These are phyloP conservation scores for Clistopyga incitator DNA, from an alignment of 2,888 invertebrate genomes.

Conservation along the genomic window DNA sequence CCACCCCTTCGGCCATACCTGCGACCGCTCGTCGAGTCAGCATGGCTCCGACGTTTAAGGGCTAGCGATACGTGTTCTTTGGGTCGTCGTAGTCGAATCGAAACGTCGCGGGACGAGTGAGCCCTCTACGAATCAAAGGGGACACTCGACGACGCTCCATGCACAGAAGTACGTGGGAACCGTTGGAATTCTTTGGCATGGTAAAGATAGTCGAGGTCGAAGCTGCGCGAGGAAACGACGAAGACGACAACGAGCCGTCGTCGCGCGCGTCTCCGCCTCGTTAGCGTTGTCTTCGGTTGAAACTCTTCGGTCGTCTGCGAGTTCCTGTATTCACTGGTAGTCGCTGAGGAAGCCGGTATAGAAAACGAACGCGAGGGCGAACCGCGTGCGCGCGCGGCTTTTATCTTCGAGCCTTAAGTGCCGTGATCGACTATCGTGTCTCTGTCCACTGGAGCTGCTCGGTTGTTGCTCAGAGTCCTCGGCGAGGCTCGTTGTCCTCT, in stretches of 20 bases:
- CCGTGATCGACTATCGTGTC: constrained; percentile 76
- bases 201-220: constrained; percentile 77
- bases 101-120: constrained; percentile 33
- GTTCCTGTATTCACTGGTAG: constrained; percentile 10
- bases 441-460: constrained; percentile 48
- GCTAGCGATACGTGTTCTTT: constrained; percentile 42
- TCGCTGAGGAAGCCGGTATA: neutral
- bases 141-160: constrained; percentile 72
- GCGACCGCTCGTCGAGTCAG: constrained; percentile 71
- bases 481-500: constrained; percentile 30
- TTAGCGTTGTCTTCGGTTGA: constrained; percentile 74
- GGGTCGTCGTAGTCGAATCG: constrained; percentile 49
- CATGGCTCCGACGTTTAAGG: constrained; percentile 76
- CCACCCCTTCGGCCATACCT: constrained; percentile 83
- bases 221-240: constrained; percentile 76
- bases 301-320: constrained; percentile 58
- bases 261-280: constrained; percentile 70
- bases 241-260: constrained; percentile 63
- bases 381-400: constrained; percentile 67
- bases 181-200: constrained; percentile 49
- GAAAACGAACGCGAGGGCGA: constrained; percentile 54
- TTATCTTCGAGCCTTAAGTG: constrained; percentile 77
- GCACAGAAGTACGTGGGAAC: constrained; percentile 21
- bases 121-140: constrained; percentile 72
- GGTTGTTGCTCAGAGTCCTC: constrained; percentile 28